Conservation (phyloP, 1,140 invertebrate species). For the Thalassaphorura encarpata region DNA sequence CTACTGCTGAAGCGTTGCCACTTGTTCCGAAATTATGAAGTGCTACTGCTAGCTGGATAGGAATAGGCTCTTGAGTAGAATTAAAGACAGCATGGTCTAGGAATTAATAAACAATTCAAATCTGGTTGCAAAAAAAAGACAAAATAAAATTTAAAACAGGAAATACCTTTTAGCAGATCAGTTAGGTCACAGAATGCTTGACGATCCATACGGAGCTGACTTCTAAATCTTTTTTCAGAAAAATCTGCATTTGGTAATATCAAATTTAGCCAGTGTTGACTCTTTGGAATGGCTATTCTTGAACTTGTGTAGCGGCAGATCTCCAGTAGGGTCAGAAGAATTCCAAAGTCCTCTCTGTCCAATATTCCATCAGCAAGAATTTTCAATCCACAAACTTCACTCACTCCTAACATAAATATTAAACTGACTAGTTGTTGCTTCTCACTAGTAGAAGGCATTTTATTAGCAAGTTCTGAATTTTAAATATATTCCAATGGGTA, state of each 20-base stretch:
- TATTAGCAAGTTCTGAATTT: no score
- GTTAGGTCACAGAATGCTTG: background rate
- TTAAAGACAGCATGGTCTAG: background rate
- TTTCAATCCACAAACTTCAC: no score
- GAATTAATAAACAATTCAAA: no score
- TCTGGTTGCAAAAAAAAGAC: background rate
- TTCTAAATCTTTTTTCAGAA: slow-evolving; percentile 2
- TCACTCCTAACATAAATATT: no score
- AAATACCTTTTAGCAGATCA: background rate
- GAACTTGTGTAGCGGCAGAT: background rate
- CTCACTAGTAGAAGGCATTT: no score
- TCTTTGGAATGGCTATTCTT: background rate
- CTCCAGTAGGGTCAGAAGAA: background rate
- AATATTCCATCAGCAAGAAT: no score
- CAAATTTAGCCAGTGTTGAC: background rate
- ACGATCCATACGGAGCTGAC: background rate
- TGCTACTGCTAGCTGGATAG: background rate
- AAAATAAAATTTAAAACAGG: background rate
- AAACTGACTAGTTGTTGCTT: no score
- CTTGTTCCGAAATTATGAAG: background rate
- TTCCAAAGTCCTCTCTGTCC: background rate
- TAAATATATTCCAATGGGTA: no score
- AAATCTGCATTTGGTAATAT: background rate
- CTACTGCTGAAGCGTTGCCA: background rate
- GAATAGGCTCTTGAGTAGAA: background rate